These are phyloP conservation scores for Anneissia japonica DNA, from an alignment of 35 echinoderm and acorn worm species.

Conservation along the genomic window DNA sequence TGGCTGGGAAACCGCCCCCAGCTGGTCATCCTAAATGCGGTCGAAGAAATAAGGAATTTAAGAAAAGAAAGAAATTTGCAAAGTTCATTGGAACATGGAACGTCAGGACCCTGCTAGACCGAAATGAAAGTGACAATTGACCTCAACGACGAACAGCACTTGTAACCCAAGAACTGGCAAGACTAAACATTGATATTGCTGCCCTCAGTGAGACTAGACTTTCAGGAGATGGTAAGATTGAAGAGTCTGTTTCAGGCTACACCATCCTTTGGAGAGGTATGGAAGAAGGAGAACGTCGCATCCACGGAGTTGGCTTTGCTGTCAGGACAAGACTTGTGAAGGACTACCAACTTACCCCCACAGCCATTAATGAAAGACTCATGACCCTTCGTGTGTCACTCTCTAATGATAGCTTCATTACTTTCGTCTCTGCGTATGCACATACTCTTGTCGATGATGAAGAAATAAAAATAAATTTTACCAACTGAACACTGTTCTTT, in stretches of 20 bases:
- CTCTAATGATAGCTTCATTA: background rate
- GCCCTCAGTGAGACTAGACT: slow-evolving; percentile 13
- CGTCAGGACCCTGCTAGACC: slow-evolving; percentile 2
- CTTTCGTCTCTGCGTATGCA: slow-evolving; percentile 1
- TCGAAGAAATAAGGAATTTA: no score
- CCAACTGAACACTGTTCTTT: background rate
- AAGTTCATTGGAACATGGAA: background rate
- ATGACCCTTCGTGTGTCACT: background rate
- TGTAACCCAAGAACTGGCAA: background rate
- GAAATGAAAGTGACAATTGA: background rate
- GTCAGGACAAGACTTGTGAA: background rate
- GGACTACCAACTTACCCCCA: background rate
- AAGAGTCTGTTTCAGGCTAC: background rate
- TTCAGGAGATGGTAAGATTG: background rate
- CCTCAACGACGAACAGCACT: background rate
- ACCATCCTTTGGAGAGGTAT: background rate
- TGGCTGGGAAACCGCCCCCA: no score
- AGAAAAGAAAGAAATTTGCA: no score
- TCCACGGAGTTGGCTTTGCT: background rate
- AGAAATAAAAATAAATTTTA: background rate
- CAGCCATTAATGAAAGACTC: background rate
- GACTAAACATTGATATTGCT: slow-evolving; percentile 15
- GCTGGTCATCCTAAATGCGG: no score
- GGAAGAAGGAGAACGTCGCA: background rate
- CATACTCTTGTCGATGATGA: background rate